Evolutionary conservation across 53 echinoderm and acorn worm species (phyloP).

Genomic region (Paracentrotus lividus): DNA sequence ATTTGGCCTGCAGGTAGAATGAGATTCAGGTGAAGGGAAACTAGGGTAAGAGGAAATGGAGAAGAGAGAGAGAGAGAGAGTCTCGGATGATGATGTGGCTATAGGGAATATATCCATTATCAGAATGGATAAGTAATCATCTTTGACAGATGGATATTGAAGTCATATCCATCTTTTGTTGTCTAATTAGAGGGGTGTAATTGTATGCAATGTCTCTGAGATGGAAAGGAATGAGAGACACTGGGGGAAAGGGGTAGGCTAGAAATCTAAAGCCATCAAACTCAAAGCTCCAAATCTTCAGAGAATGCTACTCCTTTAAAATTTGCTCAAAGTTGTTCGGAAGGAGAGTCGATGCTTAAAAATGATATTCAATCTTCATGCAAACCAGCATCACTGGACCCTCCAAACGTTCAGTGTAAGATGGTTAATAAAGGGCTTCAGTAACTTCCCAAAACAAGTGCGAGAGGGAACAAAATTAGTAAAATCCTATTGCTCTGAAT

Average conservation of each 20-base stretch:
- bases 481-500: too few relatives aligned
- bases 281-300: too few relatives aligned
- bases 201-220: not conserved
- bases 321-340: too few relatives aligned
- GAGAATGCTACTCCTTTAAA: too few relatives aligned
- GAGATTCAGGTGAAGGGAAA: not conserved
- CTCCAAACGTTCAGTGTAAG: too few relatives aligned
- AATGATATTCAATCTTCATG: too few relatives aligned
- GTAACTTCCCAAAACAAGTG: too few relatives aligned
- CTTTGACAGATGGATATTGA: not conserved
- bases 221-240: not conserved
- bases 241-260: not conserved
- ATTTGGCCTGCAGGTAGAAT: not conserved
- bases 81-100: not conserved
- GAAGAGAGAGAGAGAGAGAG: not conserved
- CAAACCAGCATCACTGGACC: too few relatives aligned
- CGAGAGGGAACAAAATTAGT: too few relatives aligned
- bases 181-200: not conserved
- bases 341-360: too few relatives aligned
- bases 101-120: conserved; percentile 40
- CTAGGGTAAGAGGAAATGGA: not conserved
- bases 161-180: not conserved
- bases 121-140: not conserved
- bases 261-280: too few relatives aligned
- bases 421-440: too few relatives aligned